Base-by-base conservation (phyloP, 2,113 vertebrate species). In the Polypterus senegalus region DNA sequence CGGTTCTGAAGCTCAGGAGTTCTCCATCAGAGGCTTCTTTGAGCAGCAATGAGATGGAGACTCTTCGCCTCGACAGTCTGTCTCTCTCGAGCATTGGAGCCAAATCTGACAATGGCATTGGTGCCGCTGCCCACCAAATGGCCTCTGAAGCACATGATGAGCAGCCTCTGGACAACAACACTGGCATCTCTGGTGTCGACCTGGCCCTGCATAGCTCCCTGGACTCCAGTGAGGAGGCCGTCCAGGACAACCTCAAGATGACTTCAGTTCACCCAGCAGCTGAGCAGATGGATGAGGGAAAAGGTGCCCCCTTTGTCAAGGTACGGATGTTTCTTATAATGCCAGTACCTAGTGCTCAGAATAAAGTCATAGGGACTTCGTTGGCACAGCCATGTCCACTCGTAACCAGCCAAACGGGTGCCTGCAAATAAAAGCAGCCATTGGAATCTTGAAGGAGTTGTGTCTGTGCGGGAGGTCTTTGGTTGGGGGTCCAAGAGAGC, bases 211-310 rank as follows among this genome's bases (percentile, higher is more conserved):
- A 83, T 63, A 81, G 60, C 58, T 77, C 64, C 2, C 78, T 77
- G 0, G 82, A 83, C 62, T 76, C 86, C 0, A 80, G 90, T 3
- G 88, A 87, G 76, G 83, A 87, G 67, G 87, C 83, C 0, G 79
- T 86, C 10, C 87, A 85, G 66, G 92, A 91, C 2, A 86, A 85
- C 45, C 65, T 88, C 68, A 78, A 75, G 64, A 79, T 76, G 52
- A 79, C 89, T 63, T 81, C 89, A 1, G 86, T 88, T 70, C 73
- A 57, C 48, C 68, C 81, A 0, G 59, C 81, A 49, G 78, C 73
- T 59, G 83, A 90, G 64, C 78, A 69, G 53, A 52, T 65, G 0
- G 68, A 74, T 6, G 83, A 83, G 58, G 65, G 63, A 7, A 59
- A 60, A 51, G 62, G 63, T 52, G 49, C 60, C 44, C 47, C 78